phyloP scores from a whole-genome alignment of 2,113 vertebrate genomes.

The Grus americana region DNA sequence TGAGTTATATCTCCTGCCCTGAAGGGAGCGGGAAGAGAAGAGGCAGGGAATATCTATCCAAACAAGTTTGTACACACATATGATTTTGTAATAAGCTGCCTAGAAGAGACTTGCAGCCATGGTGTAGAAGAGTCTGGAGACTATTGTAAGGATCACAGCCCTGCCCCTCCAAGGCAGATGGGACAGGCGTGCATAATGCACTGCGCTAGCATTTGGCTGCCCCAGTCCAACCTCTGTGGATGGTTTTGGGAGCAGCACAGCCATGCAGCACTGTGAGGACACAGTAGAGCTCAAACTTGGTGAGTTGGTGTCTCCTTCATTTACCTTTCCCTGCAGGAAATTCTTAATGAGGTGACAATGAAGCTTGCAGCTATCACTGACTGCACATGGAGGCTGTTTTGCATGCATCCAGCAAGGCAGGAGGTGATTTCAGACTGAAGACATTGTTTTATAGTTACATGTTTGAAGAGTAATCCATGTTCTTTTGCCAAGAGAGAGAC shows the following conservation, averaged over 20 bases:
- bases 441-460: background rate
- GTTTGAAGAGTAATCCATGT: background rate
- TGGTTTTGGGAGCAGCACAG: background rate
- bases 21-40: background rate
- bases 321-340: background rate
- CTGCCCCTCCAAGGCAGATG: background rate
- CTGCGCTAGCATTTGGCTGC: background rate
- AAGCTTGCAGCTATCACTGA: background rate
- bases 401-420: background rate
- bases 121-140: background rate
- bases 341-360: background rate
- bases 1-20: constrained; percentile 15
- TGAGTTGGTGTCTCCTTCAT: background rate
- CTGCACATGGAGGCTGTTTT: background rate
- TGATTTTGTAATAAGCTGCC: constrained; percentile 14
- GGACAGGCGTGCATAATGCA: background rate
- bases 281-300: background rate
- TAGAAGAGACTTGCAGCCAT: background rate
- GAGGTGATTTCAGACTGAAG: background rate
- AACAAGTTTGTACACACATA: constrained; percentile 59
- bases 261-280: background rate
- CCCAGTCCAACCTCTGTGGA: background rate
- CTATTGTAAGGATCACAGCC: background rate
- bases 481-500: background rate
- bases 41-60: constrained; percentile 14